Conservation (phyloP, 92 coral and sea anemone species). For the Porites divaricata region DNA sequence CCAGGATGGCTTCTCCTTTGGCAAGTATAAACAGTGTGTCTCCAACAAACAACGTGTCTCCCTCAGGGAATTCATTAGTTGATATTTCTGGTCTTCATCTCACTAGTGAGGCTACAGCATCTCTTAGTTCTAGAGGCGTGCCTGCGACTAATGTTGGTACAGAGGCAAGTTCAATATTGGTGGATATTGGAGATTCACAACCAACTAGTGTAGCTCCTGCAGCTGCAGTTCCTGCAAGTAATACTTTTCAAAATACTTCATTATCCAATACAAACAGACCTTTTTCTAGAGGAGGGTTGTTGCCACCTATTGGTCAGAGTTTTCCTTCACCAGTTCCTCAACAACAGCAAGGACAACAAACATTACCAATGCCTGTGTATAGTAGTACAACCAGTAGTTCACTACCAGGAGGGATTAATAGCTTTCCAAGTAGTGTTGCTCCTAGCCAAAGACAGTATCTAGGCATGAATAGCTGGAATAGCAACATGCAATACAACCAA, state of each 20-base stretch:
- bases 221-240: slow-evolving; percentile 10
- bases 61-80: slow-evolving; percentile 55
- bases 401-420: slow-evolving; percentile 20
- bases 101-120: background rate
- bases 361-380: slow-evolving; percentile 3
- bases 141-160: slow-evolving; percentile 10
- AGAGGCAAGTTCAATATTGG: slow-evolving; percentile 2
- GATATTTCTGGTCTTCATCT: slow-evolving; percentile 51
- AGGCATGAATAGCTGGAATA: background rate
- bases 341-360: slow-evolving; percentile 24
- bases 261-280: slow-evolving; percentile 33
- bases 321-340: slow-evolving; percentile 14
- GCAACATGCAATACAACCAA: background rate
- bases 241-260: slow-evolving; percentile 16
- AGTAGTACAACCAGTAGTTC: background rate
- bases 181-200: slow-evolving; percentile 32
- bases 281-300: slow-evolving; percentile 21
- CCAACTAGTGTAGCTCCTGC: slow-evolving; percentile 1
- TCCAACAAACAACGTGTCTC: slow-evolving; percentile 19
- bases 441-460: slow-evolving; percentile 12
- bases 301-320: slow-evolving; percentile 47
- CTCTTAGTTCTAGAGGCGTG: background rate
- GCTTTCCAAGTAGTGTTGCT: slow-evolving; percentile 11
- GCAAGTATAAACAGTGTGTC: background rate
- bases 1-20: background rate